Evolutionary conservation across 23 tunicate genomes (phyloP), one percentile per base, ranked within the genome.

Genomic region (Phallusia fumigata): DNA sequence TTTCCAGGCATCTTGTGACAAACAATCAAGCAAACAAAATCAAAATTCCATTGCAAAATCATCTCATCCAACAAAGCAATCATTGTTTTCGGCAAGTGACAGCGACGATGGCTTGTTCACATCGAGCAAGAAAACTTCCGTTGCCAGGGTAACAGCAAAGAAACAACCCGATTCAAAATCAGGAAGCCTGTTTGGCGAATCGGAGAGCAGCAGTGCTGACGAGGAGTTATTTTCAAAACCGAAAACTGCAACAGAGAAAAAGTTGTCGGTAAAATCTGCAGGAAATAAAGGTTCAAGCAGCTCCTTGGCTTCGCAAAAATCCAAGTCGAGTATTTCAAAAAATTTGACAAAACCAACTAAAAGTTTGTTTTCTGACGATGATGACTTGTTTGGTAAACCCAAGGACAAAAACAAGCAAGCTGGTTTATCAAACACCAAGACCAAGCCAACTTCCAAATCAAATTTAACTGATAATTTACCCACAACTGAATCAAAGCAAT

Each of bases 301-400:
- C 11, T 58, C 69, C 1, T 16, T 58, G 2, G 69, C 69, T 58
- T 58, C 69, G 13, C 69, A 58, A 58, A 74, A 74, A 33, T 33
- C 44, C 22, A 74, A 74, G 12, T 74, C 78, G 30, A 74, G 44
- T 19, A 74, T 33, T 74, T 74, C 78, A 19, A 74, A 74, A 33
- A 32, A 74, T 2, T 65, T 11, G 6, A 30, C 31, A 74, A 74
- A 74, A 34, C 36, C 78, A 10, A 18, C 44, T 19, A 74, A 74
- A 6, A 65, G 31, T 65, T 65, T 30, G 44, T 74, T 74, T 74
- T 34, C 33, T 74, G 33, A 74, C 2, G 78, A 33, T 31, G 78
- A 33, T 74, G 78, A 74, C 44, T 74, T 74, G 78, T 34, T 34
- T 33, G 16, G 16, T 11, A 58, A 58, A 58, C 69, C 69, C 26